Base-by-base conservation (phyloP, 2,113 vertebrate species). In the Charina bottae region DNA sequence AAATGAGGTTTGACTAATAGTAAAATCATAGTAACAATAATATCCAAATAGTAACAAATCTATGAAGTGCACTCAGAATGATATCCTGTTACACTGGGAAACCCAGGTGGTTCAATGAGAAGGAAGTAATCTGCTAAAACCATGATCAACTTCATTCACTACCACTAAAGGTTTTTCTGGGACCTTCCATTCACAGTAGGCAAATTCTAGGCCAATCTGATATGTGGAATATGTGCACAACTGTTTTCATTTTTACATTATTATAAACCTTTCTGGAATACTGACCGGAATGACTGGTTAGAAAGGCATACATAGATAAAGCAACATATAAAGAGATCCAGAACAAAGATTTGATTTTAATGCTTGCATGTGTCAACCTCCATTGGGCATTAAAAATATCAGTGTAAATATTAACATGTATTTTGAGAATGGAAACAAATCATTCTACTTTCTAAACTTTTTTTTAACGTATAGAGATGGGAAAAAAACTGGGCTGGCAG, bases 41-140 rank as follows among this genome's bases (percentile, higher is more conserved):
- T 90, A 90, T 90, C 33, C 15, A 94, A 93, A 46, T 83, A 23
- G 78, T 89, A 92, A 59, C 85, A 83, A 89, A 95, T 10, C 3
- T 78, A 23, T 26, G 26, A 26, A 4, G 49, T 49, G 2, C 49
- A 49, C 49, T 49, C 49, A 49, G 49, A 49, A 49, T 49, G 49
- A 49, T 49, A 49, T 42, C 42, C 42, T 42, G 42, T 42, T 42
- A 42, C 42, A 42, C 42, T 42, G 42, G 42, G 42, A 42, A 42
- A 7, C 49, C 49, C 49, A 62, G 2, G 4, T 19, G 17, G 60
- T 24, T 62, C 19, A 23, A 23, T 1, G 17, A 19, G 60, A 62
- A 19, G 60, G 24, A 62, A 62, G 6, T 62, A 49, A 26, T 3
- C 23, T 4, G 10, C 83, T 24, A 84, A 84, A 78, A 78, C 2